Evolutionary conservation across 1,140 invertebrate genomes (phyloP), one percentile per base, ranked within the genome.

Genomic region (Euwallacea fornicatus): DNA sequence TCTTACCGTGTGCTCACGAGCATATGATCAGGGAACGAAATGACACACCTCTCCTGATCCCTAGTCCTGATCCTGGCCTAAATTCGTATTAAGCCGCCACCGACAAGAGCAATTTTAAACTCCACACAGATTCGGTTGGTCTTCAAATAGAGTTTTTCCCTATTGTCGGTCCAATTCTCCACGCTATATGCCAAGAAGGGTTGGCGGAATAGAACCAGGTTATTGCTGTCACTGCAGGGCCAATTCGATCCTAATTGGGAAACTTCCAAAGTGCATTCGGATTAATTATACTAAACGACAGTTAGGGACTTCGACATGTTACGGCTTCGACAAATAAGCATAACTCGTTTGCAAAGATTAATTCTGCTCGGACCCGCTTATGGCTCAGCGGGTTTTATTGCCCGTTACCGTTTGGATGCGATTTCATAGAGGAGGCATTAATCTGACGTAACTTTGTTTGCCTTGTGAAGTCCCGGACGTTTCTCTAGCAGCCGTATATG

Each of bases 221-320:
- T 65, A 71, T 65, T 71, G 62, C 62, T 55, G 55, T 64, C 63
- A 33, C 69, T 15, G 61, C 61, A 47, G 62, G 10, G 41, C 44
- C 16, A 65, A 71, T 71, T 71, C 63, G 60, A 58, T 46, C 61
- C 62, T 66, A 66, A 71, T 71, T 71, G 69, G 60, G 55, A 66
- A 71, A 71, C 69, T 71, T 71, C 33, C 58, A 58, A 66, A 65
- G 43, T 71, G 62, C 69, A 71, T 71, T 66, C 62, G 41, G 69
- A 71, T 71, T 65, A 71, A 71, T 71, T 71, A 60, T 65, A 58
- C 7, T 63, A 63, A 70, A 56, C 56, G 68, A 53, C 58, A 69
- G 59, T 69, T 69, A 13, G 46, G 56, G 59, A 66, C 53, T 66
- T 56, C 44, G 65, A 58, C 65, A 58, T 66, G 54, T 58, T 65